phyloP scores from a whole-genome alignment of 2,113 vertebrate species.

The Rhabdornis inornatus region DNA sequence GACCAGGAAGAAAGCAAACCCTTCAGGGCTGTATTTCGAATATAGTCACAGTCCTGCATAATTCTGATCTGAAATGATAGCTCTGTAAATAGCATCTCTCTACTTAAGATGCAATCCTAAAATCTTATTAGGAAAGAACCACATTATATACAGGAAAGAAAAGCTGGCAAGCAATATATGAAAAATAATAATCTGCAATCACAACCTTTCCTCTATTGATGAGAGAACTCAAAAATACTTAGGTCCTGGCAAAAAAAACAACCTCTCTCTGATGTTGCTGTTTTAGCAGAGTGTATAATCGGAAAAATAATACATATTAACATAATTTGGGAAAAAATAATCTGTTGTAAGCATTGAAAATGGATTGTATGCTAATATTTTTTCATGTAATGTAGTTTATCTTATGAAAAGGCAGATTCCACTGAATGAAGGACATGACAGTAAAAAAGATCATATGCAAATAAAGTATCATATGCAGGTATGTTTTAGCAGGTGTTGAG shows the following conservation, averaged over 20 bases:
- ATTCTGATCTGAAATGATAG: neutral
- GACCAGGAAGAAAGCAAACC: neutral
- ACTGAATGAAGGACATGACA: neutral
- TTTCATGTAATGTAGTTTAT: neutral
- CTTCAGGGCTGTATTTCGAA: neutral
- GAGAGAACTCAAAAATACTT: neutral
- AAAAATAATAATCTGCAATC: neutral
- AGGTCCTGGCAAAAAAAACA: neutral
- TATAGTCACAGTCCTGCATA: neutral
- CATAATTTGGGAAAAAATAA: neutral
- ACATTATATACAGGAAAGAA: neutral
- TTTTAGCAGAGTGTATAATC: neutral
- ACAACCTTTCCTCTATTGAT: rapidly evolving
- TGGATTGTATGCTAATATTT: neutral
- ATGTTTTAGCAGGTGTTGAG: neutral
- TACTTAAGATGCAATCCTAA: neutral
- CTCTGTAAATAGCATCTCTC: neutral
- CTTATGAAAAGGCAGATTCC: neutral
- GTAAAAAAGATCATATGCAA: neutral
- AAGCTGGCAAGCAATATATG: neutral
- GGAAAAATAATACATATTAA: neutral
- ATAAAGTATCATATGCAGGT: neutral
- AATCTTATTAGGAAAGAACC: neutral
- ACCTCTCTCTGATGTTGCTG: neutral
- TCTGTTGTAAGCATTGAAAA: neutral